Base-by-base conservation (phyloP, 2,113 vertebrate genomes). In the Psettodes erumei region DNA sequence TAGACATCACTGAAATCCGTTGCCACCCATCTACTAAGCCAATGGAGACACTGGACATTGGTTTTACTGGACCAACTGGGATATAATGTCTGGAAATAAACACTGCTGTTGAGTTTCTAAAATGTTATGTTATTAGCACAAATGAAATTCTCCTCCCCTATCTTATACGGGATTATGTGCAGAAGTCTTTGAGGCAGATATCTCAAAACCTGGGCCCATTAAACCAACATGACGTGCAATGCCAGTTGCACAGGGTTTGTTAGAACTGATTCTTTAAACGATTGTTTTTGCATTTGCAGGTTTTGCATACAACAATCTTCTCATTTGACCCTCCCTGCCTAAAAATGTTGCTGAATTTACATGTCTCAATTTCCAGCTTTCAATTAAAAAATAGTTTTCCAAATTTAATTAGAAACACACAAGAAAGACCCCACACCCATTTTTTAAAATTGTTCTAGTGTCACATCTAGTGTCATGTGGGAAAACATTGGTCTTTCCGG, bases 121-220 rank as follows among this genome's bases (percentile, higher is more conserved):
- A 67, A 60, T 42, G n/a, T 11, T 21, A 35, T 75, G 50, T 67
- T 64, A 59, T 42, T n/a, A 23, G 21, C 12, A 48, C 50, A 59
- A 19, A 50, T 40, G 0, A 43, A 9, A 28, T 66, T 28, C 9
- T 51, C 16, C 12, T 32, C 43, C n/a, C 32, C 43, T 51, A 5
- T 48, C 32, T 54, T 47, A 11, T 8, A 18, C 15, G 13, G 21
- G 28, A 43, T 9, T 51, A 37, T 42, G n/a, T 35, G 25, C 47
- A 53, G 51, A 51, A 37, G 35, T 21, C 32, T 54, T 3, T 30
- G 19, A 54, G 43, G 12, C 23, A n/a, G 3, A 38, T 16, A 25
- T 33, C 28, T 72, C 15, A 43, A 63, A 64, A 35, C 16, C n/a
- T 42, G 7, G 6, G 18, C 7, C 12, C 32, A 28, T 16, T 53